These are phyloP conservation scores for Pelusios castaneus DNA, from an alignment of 2,113 vertebrate species.

Conservation along the genomic window DNA sequence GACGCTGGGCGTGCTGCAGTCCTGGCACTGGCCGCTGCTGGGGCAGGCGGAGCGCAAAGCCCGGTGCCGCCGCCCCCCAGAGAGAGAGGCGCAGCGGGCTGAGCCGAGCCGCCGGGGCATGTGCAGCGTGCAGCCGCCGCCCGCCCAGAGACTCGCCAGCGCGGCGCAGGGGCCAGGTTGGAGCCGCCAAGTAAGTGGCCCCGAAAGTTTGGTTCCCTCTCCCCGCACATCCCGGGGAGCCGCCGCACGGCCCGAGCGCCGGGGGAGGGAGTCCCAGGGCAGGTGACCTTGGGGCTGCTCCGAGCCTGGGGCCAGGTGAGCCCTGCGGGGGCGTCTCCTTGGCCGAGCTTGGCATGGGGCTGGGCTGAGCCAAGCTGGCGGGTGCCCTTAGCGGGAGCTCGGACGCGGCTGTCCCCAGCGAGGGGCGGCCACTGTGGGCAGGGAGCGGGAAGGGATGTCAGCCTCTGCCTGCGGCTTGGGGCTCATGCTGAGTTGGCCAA, in stretches of 20 bases:
- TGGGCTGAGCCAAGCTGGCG: too few relatives aligned
- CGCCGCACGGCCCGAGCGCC: too few relatives aligned
- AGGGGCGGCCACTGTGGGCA: too few relatives aligned
- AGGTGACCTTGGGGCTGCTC: background rate
- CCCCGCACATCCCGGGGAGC: background rate
- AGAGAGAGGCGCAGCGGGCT: background rate
- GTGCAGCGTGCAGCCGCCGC: conserved; percentile 41
- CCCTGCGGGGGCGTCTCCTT: background rate
- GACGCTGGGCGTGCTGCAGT: conserved; percentile 44
- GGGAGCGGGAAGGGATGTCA: background rate
- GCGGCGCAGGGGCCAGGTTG: conserved; percentile 53
- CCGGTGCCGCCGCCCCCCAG: background rate
- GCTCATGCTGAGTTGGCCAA: background rate
- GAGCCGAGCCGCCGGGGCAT: background rate
- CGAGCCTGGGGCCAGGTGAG: too few relatives aligned
- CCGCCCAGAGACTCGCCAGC: conserved; percentile 19
- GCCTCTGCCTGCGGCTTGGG: background rate
- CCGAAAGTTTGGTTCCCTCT: conserved; percentile 54
- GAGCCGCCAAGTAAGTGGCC: conserved; percentile 70
- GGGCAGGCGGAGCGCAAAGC: background rate
- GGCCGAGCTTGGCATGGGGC: background rate
- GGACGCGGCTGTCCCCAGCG: too few relatives aligned
- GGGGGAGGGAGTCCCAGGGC: too few relatives aligned
- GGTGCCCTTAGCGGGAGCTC: background rate
- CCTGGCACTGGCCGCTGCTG: background rate